Evolutionary conservation across 2,888 invertebrate genomes (phyloP), one percentile per base, ranked within the genome.

Genomic region (Syritta pipiens): DNA sequence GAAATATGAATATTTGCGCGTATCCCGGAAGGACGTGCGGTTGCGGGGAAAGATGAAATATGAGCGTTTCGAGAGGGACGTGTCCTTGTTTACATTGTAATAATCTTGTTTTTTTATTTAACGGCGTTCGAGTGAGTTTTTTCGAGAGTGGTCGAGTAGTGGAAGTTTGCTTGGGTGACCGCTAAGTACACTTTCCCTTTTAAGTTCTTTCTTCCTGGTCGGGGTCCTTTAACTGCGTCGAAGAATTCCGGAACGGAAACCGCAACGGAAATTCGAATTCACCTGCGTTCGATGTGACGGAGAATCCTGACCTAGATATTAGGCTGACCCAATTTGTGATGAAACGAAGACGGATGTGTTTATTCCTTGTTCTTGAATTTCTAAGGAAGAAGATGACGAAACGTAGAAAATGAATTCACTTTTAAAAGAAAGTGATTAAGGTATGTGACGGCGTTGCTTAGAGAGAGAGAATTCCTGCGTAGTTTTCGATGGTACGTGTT

Each of bases 1-100:
- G 44, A 62, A 68, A 62, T 79, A 79, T 79, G 74, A 79, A 79
- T 79, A 79, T 79, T 74, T 17, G 17, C 17, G 79, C 67, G 67
- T 68, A 79, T 68, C 74, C 79, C 74, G 74, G 74, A 79, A 74
- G 74, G 74, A 67, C 67, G 72, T 53, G 74, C 28, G 19, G 32
- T 35, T 19, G 62, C 28, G 22, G 62, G 48, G 60, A 17, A 19
- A 4, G 46, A 77, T 77, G 77, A 72, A 65, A 79, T 79, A 51
- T 79, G 79, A 79, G 67, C 19, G 40, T 28, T 51, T 67, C 35
- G 17, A 7, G 20, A 77, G 77, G 65, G 72, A n/a, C n/a, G n/a
- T 57, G 40, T 79, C 62, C 74, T 74, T 79, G 68, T 79, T 79
- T 79, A 79, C 62, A 55, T 74, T 62, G 57, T 57, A 57, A 62